Evolutionary conservation across 2,888 invertebrate genomes (phyloP), one percentile per base, ranked within the genome.

Genomic region (Ectemnius lituratus): DNA sequence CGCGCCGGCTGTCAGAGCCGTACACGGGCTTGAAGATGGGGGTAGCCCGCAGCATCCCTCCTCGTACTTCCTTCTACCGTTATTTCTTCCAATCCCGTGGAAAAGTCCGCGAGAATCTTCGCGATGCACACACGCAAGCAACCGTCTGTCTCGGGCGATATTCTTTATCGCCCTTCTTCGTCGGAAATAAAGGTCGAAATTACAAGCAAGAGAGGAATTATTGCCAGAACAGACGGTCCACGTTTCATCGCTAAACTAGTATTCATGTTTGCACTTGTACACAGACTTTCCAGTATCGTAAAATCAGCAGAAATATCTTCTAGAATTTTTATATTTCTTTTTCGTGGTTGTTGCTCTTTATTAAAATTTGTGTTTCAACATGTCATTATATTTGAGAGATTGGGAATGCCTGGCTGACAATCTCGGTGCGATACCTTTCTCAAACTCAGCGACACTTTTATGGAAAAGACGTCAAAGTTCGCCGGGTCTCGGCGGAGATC

Each of bases 1-100:
- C 79, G 76, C 80, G 64, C 78, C 79, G 84, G 76, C 79, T 85
- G 82, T 80, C 76, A 76, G 73, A 69, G 58, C 66, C 67, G 67
- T 79, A 67, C 56, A 28, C 66, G 58, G 59, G 67, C 72, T 47
- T 8, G 57, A 37, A 63, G 62, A 52, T 18, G 49, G 49, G 27
- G 60, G 73, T 68, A 64, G 65, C 64, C 56, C 58, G 56, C 49
- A 56, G 63, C 70, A 66, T 67, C 28, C 67, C 37, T 46, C 52
- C 28, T 69, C 49, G 16, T 28, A 65, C 61, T 67, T 67, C 73
- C 64, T 73, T 65, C 67, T 52, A 49, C 66, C 78, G 76, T 78
- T 79, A 80, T 82, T 82, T 80, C 67, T 67, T 74, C 76, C 76
- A 80, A 85, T 82, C 75, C 77, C 74, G 73, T 62, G 60, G 37